Evolutionary conservation across 1,140 invertebrate species (phyloP), one percentile per base, ranked within the genome.

Genomic region (Drosophila bipectinata): DNA sequence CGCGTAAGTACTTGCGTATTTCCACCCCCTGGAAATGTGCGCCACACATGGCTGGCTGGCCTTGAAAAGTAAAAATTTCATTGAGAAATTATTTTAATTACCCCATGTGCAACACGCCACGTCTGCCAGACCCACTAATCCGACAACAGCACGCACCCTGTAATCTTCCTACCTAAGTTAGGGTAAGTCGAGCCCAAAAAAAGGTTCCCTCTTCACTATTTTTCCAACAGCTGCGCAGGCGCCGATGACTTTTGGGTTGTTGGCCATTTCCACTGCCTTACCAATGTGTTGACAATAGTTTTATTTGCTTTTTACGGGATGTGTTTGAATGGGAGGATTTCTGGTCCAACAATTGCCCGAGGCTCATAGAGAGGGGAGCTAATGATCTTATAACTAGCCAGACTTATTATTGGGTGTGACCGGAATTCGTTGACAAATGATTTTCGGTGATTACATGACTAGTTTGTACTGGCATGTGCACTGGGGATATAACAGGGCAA

Each of bases 1-100:
- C 60, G 48, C 4, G 41, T 18, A 18, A 18, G 18, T 18, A 44
- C 14, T 6, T 44, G 14, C 53, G 47, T 28, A 61, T 61, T 87
- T 82, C 74, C 69, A 82, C 74, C 82, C 81, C 55, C 58, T 26
- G 7, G 10, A 69, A 87, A 81, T 68, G 73, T 85, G 82, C 82
- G 78, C 61, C 78, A 82, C 82, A 87, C 83, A 85, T 85, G 78
- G 82, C 66, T 18, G 34, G 41, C 41, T 64, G 82, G 66, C 82
- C 82, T 88, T 85, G 82, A 85, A 85, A 67, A 52, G 1, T 64
- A 62, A 78, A 84, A 82, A 82, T 66, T 82, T 73, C 71, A 77
- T 76, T 73, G 67, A 68, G 83, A 66, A 80, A 87, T 82, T 79
- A 79, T 87, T 88, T 85, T 85, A 85, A 85, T 85, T 85, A 88